A percentile compares a stretch with the other conserved stretches of the same genome.
Conservation (phyloP, 2,888 invertebrate genomes). For the Torymus auratus region DNA sequence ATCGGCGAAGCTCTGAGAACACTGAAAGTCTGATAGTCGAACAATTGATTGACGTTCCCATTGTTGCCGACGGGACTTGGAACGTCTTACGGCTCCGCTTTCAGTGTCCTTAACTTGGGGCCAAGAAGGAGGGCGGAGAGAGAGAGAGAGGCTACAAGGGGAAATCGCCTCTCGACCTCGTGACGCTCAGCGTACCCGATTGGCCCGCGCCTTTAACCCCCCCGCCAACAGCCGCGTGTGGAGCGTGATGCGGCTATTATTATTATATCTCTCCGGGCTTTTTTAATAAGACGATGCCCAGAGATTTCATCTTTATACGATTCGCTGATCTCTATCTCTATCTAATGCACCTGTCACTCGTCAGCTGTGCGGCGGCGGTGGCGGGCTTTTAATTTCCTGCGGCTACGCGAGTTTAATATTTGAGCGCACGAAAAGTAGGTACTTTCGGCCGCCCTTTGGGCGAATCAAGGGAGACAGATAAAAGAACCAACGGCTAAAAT, state of each 20-base stretch:
- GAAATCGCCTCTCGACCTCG: constrained; percentile 61
- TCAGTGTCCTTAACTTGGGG: constrained; percentile 63
- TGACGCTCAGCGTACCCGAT: constrained; percentile 26
- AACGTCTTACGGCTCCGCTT: constrained; percentile 54
- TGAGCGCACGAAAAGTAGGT: constrained; percentile 17
- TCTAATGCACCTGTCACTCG: not conserved
- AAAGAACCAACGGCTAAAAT: constrained; percentile 29
- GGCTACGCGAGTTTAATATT: not conserved
- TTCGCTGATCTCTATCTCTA: not conserved
- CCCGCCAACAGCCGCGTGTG: too few species aligned
- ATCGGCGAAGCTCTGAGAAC: constrained; percentile 56
- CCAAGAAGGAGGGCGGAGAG: too few species aligned
- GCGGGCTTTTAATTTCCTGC: constrained; percentile 51
- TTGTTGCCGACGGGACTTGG: constrained; percentile 59
- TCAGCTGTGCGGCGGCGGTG: not conserved
- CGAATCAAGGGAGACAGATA: constrained; percentile 7
- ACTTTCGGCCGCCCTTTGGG: not conserved
- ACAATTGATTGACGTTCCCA: constrained; percentile 65
- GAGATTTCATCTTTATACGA: not conserved
- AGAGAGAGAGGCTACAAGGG: constrained; percentile 55
- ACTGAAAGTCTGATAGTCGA: constrained; percentile 56
- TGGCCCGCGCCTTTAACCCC: not conserved
- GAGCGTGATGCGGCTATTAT: too few species aligned
- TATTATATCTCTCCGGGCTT: not conserved
- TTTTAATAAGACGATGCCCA: constrained; percentile 10